Evolutionary conservation across 1,140 invertebrate species (phyloP).

Genomic region (Drosophila baimaii): DNA sequence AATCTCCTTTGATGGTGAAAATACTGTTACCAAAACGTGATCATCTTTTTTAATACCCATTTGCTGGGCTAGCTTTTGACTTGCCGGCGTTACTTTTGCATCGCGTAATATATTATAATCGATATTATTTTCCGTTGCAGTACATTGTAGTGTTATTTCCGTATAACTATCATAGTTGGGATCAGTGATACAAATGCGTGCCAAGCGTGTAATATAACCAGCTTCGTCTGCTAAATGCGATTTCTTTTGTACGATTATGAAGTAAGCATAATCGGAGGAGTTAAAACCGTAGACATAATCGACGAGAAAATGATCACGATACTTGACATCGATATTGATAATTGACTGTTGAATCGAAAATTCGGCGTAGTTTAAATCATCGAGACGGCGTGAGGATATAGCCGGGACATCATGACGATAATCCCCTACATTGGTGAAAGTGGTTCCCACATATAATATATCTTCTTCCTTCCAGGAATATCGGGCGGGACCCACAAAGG

Average conservation of each 20-base stretch:
- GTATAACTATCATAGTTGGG: conserved; percentile 97
- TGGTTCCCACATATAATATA: conserved; percentile 97
- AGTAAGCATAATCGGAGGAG: conserved; percentile 96
- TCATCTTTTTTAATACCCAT: conserved; percentile 91
- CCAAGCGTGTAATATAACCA: conserved; percentile 95
- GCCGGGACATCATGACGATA: conserved; percentile 97
- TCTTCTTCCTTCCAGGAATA: conserved; percentile 91
- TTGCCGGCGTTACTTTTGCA: conserved; percentile 92
- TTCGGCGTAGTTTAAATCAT: conserved; percentile 91
- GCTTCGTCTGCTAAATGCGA: conserved; percentile 94
- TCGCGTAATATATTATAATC: conserved; percentile 96
- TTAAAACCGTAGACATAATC: conserved; percentile 98
- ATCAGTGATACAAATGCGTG: conserved; percentile 96
- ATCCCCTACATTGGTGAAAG: conserved; percentile 95
- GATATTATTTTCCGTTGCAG: conserved; percentile 83
- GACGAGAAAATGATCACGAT: conserved; percentile 96
- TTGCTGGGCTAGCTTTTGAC: conserved; percentile 91
- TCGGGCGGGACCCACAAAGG: conserved; percentile 96
- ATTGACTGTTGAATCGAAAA: conserved; percentile 94
- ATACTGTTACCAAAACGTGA: conserved; percentile 92
- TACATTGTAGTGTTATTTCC: conserved; percentile 96
- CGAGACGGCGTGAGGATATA: conserved; percentile 93
- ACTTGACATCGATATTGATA: conserved; percentile 96
- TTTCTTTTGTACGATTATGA: conserved; percentile 96
- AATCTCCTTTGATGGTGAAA: conserved; percentile 93